Evolutionary conservation across 2,888 invertebrate genomes (phyloP), one percentile per base, ranked within the genome.

Genomic region (Heliconius hortense): DNA sequence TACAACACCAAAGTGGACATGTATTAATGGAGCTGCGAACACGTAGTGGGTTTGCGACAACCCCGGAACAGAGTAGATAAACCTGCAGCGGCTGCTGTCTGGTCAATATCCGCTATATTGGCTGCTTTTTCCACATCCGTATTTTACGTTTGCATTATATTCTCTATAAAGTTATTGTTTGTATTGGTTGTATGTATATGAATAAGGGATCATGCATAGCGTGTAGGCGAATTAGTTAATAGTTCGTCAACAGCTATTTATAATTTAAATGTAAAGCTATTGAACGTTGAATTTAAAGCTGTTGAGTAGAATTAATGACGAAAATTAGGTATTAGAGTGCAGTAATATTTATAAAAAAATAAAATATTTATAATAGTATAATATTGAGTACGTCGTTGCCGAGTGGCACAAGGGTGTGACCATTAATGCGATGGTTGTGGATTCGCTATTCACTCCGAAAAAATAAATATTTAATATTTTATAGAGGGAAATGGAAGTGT

Each of bases 61-160:
- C 39, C 43, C 72, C 78, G 82, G 79, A 79, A 79, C 76, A 74
- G 75, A 76, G 72, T 74, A 78, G 80, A 83, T 82, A 83, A 79
- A 79, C 81, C 79, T 79, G 79, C 78, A 79, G 80, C 79, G 75
- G 79, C 78, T 79, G 81, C 76, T 76, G 80, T 80, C 81, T 82
- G 80, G 78, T 81, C 83, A 85, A 85, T 87, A 86, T 84, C 85
- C 86, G 86, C 56, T 78, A 35, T 31, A 8, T 35, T 78, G 76
- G 74, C 74, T 74, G 76, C 75, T 78, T 76, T 75, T 78, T 77
- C 77, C 76, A 76, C 64, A 39, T 73, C 48, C 69, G 60, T 48
- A 60, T 66, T 69, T 72, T 39, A 68, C 24, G 15, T 53, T 68
- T 56, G 53, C 15, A 53, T n/a, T 56, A n/a, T 53, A 11, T 26